Conservation (phyloP, 2,888 invertebrate genomes). For the Trachelus iudaicus region DNA sequence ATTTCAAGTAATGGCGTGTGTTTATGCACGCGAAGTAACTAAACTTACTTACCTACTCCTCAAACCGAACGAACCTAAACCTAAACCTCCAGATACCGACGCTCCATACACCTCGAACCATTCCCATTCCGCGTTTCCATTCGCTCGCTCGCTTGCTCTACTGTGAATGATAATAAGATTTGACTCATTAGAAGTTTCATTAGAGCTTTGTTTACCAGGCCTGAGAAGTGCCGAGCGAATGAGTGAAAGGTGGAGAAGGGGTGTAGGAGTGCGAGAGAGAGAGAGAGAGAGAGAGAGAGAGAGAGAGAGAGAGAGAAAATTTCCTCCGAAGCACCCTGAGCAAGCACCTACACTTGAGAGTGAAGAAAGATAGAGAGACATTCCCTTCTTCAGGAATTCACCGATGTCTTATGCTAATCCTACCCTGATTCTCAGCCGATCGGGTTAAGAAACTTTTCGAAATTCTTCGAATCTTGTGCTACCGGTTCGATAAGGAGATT, state of each 20-base stretch:
- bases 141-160: constrained; percentile 30
- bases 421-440: too few species aligned
- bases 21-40: constrained; percentile 55
- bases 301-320: constrained; percentile 14
- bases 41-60: constrained; percentile 50
- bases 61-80: constrained; percentile 42
- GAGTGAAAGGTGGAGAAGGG: constrained; percentile 2
- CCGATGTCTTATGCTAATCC: too few species aligned
- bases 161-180: constrained; percentile 58
- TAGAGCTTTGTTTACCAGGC: constrained; percentile 54
- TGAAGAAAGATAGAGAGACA: too few species aligned
- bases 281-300: constrained; percentile 5
- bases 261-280: constrained; percentile 13
- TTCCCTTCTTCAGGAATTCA: too few species aligned
- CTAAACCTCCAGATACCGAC: constrained; percentile 5
- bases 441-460: too few species aligned
- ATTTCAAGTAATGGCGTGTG: constrained; percentile 51
- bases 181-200: constrained; percentile 60
- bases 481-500: too few species aligned
- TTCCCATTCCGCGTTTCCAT: constrained; percentile 14
- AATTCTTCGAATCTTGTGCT: too few species aligned
- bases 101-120: constrained; percentile 23
- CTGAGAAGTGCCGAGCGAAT: constrained; percentile 15
- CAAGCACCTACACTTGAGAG: too few species aligned
- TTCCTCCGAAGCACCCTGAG: too few species aligned